These are phyloP conservation scores for Gobionotothen gibberifrons DNA, from an alignment of 2,797 vertebrate species.

Conservation along the genomic window DNA sequence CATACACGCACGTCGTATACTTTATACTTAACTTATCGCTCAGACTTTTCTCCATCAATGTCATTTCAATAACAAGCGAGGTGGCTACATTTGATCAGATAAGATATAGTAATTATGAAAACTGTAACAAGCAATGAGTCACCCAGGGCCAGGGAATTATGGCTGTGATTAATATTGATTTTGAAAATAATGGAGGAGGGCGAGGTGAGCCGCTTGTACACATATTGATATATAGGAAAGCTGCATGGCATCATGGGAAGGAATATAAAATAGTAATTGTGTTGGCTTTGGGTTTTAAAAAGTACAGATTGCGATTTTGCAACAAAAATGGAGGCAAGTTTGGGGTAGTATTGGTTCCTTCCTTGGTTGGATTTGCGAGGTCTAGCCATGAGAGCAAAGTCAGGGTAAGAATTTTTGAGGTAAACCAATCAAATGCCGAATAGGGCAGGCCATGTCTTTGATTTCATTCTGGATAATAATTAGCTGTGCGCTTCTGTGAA, in stretches of 20 bases:
- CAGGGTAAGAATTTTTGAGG: too few relatives aligned
- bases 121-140: slow-evolving; percentile 52
- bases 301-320: not conserved
- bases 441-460: too few relatives aligned
- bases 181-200: slow-evolving; percentile 4
- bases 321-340: not conserved
- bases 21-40: slow-evolving; percentile 19
- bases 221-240: slow-evolving; percentile 27
- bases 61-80: slow-evolving; percentile 62
- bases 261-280: slow-evolving; percentile 23
- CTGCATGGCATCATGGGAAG: slow-evolving; percentile 29
- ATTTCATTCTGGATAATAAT: too few relatives aligned
- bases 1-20: not conserved
- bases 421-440: too few relatives aligned
- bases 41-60: slow-evolving; percentile 37
- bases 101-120: slow-evolving; percentile 54
- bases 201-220: slow-evolving; percentile 22
- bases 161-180: slow-evolving; percentile 67
- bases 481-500: too few relatives aligned
- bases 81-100: slow-evolving; percentile 58
- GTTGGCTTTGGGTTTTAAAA: slow-evolving; percentile 15
- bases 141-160: slow-evolving; percentile 40
- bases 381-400: too few relatives aligned
- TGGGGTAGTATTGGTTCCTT: too few relatives aligned
- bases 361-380: too few relatives aligned